These are phyloP conservation scores for Phalloptychus januarius DNA, from an alignment of 2,797 vertebrate genomes.

Conservation along the genomic window DNA sequence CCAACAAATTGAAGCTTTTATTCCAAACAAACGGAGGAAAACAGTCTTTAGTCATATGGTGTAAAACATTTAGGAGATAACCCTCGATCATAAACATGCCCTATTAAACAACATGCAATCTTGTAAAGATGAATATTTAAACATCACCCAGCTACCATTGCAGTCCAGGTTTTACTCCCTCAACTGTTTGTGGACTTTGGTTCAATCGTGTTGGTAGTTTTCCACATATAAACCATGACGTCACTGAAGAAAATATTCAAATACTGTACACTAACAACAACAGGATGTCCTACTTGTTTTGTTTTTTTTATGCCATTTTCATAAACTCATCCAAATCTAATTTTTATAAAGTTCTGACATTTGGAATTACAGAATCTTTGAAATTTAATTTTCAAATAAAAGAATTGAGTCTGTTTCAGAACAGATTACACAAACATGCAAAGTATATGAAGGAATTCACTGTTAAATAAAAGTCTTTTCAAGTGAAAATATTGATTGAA, in stretches of 20 bases:
- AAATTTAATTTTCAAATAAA: not conserved
- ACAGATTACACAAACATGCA: not conserved
- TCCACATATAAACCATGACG: slow-evolving; percentile 18
- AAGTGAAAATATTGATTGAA: not conserved
- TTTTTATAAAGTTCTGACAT: not conserved
- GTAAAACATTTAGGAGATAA: slow-evolving; percentile 42
- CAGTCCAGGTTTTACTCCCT: not conserved
- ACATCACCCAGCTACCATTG: slow-evolving; percentile 1
- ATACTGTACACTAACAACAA: not conserved
- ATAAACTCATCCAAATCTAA: not conserved
- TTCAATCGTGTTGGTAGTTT: slow-evolving; percentile 47
- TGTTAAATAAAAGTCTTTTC: slow-evolving; percentile 27
- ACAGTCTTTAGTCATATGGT: not conserved
- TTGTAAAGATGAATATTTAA: slow-evolving; percentile 27
- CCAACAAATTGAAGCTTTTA: slow-evolving; percentile 2
- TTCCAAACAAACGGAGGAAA: not conserved
- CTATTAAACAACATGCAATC: slow-evolving; percentile 25
- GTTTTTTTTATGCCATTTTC: not conserved
- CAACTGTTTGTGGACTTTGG: slow-evolving; percentile 57
- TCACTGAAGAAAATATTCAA: slow-evolving; percentile 4
- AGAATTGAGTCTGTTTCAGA: not conserved
- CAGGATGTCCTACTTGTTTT: not conserved
- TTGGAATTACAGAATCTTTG: not conserved
- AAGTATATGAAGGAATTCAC: not conserved
- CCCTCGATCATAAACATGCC: slow-evolving; percentile 34